Conservation (phyloP, 2,797 vertebrate species). For the Alosa sapidissima region DNA sequence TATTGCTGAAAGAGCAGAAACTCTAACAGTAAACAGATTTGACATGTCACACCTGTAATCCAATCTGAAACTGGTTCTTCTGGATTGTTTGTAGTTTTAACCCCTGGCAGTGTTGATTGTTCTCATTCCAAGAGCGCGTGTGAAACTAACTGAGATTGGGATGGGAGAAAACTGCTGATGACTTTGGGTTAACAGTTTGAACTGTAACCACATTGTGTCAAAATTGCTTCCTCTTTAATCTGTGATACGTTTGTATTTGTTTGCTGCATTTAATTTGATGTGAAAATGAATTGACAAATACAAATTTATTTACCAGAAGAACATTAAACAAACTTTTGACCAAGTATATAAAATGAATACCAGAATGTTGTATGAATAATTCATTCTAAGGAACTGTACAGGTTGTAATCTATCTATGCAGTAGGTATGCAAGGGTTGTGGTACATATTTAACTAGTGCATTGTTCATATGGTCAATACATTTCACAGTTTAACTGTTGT, state of each 20-base stretch:
- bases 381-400: not conserved
- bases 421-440: not conserved
- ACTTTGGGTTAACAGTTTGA: not conserved
- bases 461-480: not conserved
- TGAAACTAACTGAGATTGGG: slow-evolving; percentile 21
- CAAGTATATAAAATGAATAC: too few species aligned
- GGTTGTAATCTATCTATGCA: not conserved
- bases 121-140: not conserved
- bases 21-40: slow-evolving; percentile 13
- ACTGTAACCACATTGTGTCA: not conserved
- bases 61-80: slow-evolving; percentile 59
- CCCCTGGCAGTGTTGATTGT: slow-evolving; percentile 15
- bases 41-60: slow-evolving; percentile 18
- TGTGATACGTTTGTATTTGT: not conserved
- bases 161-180: not conserved
- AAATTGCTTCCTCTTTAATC: not conserved
- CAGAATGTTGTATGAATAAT: not conserved
- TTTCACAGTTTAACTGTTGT: not conserved
- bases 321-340: not conserved
- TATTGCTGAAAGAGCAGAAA: not conserved
- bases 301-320: not conserved
- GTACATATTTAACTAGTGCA: not conserved
- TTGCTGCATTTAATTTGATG: not conserved
- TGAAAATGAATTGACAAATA: not conserved
- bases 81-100: slow-evolving; percentile 37